phyloP scores from a whole-genome alignment of 1,140 invertebrate species.

The Panagrolaimus sp. region DNA sequence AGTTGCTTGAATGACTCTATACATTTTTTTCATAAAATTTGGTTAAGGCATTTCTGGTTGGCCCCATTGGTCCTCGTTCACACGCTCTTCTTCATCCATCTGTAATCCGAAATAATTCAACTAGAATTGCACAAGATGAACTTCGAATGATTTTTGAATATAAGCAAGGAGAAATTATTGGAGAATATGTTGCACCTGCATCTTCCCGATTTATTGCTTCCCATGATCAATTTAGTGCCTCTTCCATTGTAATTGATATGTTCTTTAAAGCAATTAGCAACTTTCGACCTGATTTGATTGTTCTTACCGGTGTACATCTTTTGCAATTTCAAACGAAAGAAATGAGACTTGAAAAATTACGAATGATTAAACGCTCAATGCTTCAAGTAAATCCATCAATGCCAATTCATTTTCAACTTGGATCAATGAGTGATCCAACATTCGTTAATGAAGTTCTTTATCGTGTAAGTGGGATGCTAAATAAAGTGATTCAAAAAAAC shows the following conservation, averaged over 20 bases:
- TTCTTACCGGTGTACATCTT: slow-evolving; percentile 27
- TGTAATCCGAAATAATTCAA: slow-evolving; percentile 56
- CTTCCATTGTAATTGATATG: slow-evolving; percentile 59
- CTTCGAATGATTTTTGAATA: slow-evolving; percentile 62
- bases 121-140: slow-evolving; percentile 60
- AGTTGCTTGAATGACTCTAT: no score
- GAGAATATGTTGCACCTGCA: slow-evolving; percentile 55
- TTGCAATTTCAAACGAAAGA: slow-evolving; percentile 37
- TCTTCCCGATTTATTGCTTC: slow-evolving; percentile 62
- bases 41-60: slow-evolving; percentile 59
- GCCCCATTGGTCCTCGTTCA: slow-evolving; percentile 61
- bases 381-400: slow-evolving; percentile 48
- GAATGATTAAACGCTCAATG: slow-evolving; percentile 52
- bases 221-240: slow-evolving; percentile 60
- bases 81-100: slow-evolving; percentile 57
- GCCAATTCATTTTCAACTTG: slow-evolving; percentile 61
- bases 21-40: no score
- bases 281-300: slow-evolving; percentile 59
- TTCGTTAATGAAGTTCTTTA: slow-evolving; percentile 58
- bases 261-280: slow-evolving; percentile 59
- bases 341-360: slow-evolving; percentile 57
- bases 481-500: no score
- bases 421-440: slow-evolving; percentile 60
- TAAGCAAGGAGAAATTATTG: slow-evolving; percentile 60
- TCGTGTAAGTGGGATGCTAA: slow-evolving; percentile 43